Base-by-base conservation (phyloP, 1,140 invertebrate species). In the Polypedilum vanderplanki region DNA sequence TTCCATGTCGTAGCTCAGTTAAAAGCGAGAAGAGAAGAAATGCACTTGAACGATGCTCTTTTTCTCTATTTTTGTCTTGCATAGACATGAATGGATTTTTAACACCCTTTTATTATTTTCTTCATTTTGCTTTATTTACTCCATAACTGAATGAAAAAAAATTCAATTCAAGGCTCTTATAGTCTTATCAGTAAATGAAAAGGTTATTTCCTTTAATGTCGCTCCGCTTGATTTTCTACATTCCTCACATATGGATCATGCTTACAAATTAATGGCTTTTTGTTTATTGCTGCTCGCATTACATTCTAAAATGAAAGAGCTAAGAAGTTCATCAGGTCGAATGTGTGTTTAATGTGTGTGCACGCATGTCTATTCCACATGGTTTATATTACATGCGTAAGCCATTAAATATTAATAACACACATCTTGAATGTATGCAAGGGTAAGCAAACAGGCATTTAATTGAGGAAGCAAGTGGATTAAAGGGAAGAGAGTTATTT, bases 371-470 rank as follows among this genome's bases (percentile, higher is more conserved):
- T n/a, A 9, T n/a, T 57, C 8, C 46, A n/a, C 46, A 57, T 57
- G 46, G 46, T 57, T 57, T 57, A 57, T 57, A n/a, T 57, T 57
- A 57, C 46, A 57, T 57, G n/a, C n/a, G 12, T 57, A 57, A 57
- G 46, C 46, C 46, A 57, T 57, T 57, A 57, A 57, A 57, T 57
- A 57, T 57, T 57, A 57, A 57, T 57, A 57, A 57, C 46, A 57
- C 46, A 57, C n/a, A 12, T 57, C n/a, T 12, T n/a, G n/a, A 12
- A 8, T 12, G n/a, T 12, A 57, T 57, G 46, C 12, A 57, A 57
- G 46, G 12, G 12, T n/a, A 57, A n/a, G 46, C 46, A 57, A 57
- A 57, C 46, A 57, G 46, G 46, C 46, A 57, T 57, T 57, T 57
- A 57, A 57, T 57, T 57, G 46, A 57, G 46, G 46, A 57, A 57